Base-by-base conservation (phyloP, 2,797 vertebrate genomes). In the Channa striata region DNA sequence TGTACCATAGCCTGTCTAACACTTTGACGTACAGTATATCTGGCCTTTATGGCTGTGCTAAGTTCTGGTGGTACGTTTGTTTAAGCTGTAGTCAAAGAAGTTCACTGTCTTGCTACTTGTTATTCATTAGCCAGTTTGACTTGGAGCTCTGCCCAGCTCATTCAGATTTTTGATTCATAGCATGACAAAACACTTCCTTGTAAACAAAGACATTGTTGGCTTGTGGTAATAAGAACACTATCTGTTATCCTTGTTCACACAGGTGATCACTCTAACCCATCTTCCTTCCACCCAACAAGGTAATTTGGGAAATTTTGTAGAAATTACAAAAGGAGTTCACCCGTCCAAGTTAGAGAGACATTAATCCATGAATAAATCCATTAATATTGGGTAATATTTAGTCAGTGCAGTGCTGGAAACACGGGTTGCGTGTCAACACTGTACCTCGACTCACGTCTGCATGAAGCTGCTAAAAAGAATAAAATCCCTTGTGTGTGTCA, bases 181-280 rank as follows among this genome's bases (percentile, higher is more conserved):
- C 81, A 57, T 84, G 78, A 87, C 85, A 83, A 57, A 89, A 80
- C 72, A 80, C 78, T 87, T 91, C 82, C 82, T 76, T 73, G 75
- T 87, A 75, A 85, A 89, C 86, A 84, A 72, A 86, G 76, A 68
- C 81, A 53, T 50, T 49, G 72, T 62, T 68, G 52, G 52, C 69
- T 71, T 58, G 46, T 17, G 57, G 39, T 72, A 76, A 74, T 60
- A 43, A 63, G 44, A 40, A 59, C 1, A 1, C 47, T 58, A 34
- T 48, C 64, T 76, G 77, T 57, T 25, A 34, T 63, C 46, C 11
- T 33, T 8, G 13, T 75, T 82, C 64, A 60, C 75, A 78, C 40
- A 54, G 47, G 16, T 56, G 23, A 75, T 23, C 6, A 58, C 48
- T 33, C 39, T 20, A 30, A 51, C 39, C 37, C 30, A 30, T 34